Base-by-base conservation (phyloP, 2,113 vertebrate species). In the Phrynosoma platyrhinos region DNA sequence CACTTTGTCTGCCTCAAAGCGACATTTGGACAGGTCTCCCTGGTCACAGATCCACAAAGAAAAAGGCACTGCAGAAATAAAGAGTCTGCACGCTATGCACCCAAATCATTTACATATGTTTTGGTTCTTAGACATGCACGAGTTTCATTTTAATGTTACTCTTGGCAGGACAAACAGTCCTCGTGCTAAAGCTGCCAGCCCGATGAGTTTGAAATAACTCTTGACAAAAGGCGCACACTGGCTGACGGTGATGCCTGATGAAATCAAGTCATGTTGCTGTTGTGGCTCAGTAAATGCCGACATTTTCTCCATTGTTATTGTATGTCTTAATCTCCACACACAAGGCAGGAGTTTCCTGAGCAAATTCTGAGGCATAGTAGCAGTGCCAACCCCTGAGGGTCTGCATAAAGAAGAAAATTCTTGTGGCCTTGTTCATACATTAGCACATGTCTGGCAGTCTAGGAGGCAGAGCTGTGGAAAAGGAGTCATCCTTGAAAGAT, bases 151-250 rank as follows among this genome's bases (percentile, higher is more conserved):
- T 82, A 89, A 91, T 90, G 78, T 89, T 88, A 86, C 74, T 94
- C 77, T 89, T 94, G 90, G 92, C 91, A 93, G 8, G 36, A 93
- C 92, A 93, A 91, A 94, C 5, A 93, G 92, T 79, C n/a, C 81
- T 82, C 68, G 80, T 92, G 94, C 89, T 13, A 47, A 91, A 85
- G 81, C 85, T 13, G 10, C 85, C 74, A 83, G 84, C 80, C 78
- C 82, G 69, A 21, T 72, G 83, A 90, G 90, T 95, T 96, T 97
- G 94, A 94, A 95, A 88, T 95, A 94, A 92, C 88, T 89, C 87
- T 1, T 5, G 86, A 87, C 90, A 88, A 84, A 87, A 91, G 23
- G 58, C 75, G 82, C 90, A 87, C 95, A 94, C 90, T 90, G 87
- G 89, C 93, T 94, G 90, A 93, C 91, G 58, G 58, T 18, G 83